Evolutionary conservation across 2,797 vertebrate species (phyloP).

Genomic region (Clarias fuscus): DNA sequence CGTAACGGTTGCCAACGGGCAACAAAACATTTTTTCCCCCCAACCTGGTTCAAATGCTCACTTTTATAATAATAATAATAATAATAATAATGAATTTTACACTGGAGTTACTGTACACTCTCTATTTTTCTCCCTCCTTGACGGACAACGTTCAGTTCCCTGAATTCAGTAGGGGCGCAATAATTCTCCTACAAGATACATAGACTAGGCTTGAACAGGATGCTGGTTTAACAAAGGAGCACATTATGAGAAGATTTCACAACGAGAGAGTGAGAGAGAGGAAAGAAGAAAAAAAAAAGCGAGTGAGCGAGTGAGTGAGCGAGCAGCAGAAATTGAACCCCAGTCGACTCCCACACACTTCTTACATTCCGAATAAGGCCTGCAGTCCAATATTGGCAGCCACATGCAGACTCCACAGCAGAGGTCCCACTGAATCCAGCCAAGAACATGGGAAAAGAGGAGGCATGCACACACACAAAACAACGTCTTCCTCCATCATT

Average conservation of each 20-base stretch:
- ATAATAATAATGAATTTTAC: constrained; percentile 27
- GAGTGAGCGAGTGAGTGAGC: constrained; percentile 5
- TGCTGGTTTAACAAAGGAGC: constrained; percentile 46
- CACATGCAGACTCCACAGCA: constrained; percentile 63
- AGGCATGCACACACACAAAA: constrained; percentile 47
- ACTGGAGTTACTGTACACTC: constrained; percentile 11
- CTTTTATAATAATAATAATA: background rate
- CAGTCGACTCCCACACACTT: constrained; percentile 71
- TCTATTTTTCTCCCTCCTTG: constrained; percentile 28
- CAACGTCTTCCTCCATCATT: constrained; percentile 64
- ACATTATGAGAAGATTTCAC: constrained; percentile 56
- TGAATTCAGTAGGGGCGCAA: constrained; percentile 36
- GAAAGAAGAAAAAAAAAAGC: background rate
- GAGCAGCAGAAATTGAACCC: constrained; percentile 48
- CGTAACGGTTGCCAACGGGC: background rate
- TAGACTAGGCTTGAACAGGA: constrained; percentile 31
- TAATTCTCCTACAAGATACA: constrained; percentile 28
- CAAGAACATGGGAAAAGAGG: constrained; percentile 61
- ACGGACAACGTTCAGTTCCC: constrained; percentile 44
- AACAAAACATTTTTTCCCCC: constrained; percentile 10
- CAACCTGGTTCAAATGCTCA: constrained; percentile 40
- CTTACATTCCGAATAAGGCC: constrained; percentile 79
- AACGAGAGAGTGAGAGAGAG: constrained; percentile 28
- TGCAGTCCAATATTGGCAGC: constrained; percentile 65
- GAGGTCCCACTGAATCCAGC: constrained; percentile 64